Conservation (phyloP, 2,113 vertebrate species). For the Andinoacara biseriatus region DNA sequence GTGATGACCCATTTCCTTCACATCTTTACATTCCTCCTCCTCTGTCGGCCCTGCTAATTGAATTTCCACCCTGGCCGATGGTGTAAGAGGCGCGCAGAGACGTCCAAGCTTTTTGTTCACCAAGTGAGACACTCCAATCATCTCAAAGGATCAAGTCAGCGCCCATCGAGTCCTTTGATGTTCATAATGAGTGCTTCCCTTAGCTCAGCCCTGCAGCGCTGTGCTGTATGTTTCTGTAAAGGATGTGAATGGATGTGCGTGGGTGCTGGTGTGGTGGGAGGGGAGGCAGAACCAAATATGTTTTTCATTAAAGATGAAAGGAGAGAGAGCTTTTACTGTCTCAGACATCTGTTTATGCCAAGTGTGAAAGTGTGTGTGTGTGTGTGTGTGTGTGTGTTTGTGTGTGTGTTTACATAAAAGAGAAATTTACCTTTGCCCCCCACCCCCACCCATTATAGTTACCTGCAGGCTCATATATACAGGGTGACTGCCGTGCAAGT, state of each 20-base stretch:
- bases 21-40: constrained; percentile 43
- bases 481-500: not conserved
- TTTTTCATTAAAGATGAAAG: constrained; percentile 78
- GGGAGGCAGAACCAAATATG: constrained; percentile 50
- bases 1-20: constrained; percentile 58
- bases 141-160: constrained; percentile 48
- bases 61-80: constrained; percentile 21
- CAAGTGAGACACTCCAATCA: constrained; percentile 52
- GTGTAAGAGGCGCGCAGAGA: constrained; percentile 20
- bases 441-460: not conserved
- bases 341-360: constrained; percentile 49
- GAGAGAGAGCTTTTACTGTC: constrained; percentile 57
- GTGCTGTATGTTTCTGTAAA: constrained; percentile 58
- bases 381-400: not conserved
- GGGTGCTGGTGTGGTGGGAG: constrained; percentile 35
- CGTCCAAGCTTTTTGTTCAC: constrained; percentile 34
- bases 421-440: constrained; percentile 45
- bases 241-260: constrained; percentile 53
- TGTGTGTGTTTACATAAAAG: constrained; percentile 33
- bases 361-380: constrained; percentile 25
- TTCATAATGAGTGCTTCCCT: constrained; percentile 67
- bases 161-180: constrained; percentile 65
- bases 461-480: constrained; percentile 30
- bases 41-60: constrained; percentile 21
- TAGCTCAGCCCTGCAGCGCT: constrained; percentile 56